Evolutionary conservation across 2,113 vertebrate genomes (phyloP).

Genomic region (Clupea harengus): DNA sequence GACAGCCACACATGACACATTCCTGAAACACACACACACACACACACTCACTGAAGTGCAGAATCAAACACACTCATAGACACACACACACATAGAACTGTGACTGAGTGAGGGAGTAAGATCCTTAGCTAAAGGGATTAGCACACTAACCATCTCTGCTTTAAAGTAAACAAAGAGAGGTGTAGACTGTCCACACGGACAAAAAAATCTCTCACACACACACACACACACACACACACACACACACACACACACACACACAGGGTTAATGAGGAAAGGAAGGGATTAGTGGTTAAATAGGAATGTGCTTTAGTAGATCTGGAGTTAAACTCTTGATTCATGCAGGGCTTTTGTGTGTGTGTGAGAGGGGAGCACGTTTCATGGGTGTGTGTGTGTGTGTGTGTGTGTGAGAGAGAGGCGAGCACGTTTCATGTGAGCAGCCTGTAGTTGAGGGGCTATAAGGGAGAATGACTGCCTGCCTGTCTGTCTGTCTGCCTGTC

Average conservation of each 20-base stretch:
- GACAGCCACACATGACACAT: background rate
- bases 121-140: constrained; percentile 67
- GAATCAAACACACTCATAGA: background rate
- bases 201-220: background rate
- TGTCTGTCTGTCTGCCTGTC: constrained; percentile 2
- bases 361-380: too few relatives aligned
- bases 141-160: constrained; percentile 64
- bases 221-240: constrained; percentile 1
- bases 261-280: background rate
- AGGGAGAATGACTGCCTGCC: background rate
- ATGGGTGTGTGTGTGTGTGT: too few relatives aligned
- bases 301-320: background rate
- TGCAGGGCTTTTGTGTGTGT: background rate
- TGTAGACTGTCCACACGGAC: too few relatives aligned
- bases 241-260: background rate
- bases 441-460: background rate
- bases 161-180: constrained; percentile 61
- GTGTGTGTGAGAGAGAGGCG: background rate
- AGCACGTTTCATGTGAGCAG: background rate
- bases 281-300: background rate
- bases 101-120: background rate
- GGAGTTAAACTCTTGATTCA: background rate
- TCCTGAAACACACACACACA: background rate
- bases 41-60: background rate
- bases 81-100: constrained; percentile 8